Evolutionary conservation across 1,140 invertebrate species (phyloP).

Genomic region (Batillaria attramentaria): DNA sequence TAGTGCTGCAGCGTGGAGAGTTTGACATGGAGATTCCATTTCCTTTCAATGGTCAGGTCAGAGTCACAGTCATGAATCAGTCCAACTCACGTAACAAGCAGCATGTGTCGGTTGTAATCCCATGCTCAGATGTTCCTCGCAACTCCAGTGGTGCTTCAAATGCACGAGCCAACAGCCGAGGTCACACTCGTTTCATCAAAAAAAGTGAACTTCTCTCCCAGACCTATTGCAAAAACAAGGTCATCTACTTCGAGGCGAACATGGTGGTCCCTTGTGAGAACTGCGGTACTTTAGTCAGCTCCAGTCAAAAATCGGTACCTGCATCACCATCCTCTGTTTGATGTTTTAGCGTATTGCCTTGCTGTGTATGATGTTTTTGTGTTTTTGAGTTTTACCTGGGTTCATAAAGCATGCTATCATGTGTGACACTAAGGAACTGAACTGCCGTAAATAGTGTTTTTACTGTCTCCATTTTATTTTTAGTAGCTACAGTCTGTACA

Average conservation of each 20-base stretch:
- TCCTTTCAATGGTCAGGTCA: conserved; percentile 36
- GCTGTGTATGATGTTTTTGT: too few species aligned
- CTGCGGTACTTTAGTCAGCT: too few species aligned
- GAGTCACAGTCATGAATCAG: conserved; percentile 27
- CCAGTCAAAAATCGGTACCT: too few species aligned
- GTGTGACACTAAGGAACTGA: too few species aligned
- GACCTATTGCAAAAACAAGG: conserved; percentile 33
- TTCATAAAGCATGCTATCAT: too few species aligned
- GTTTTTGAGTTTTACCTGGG: not conserved
- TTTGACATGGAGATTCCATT: conserved; percentile 43
- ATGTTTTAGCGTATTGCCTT: too few species aligned
- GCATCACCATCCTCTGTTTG: too few species aligned
- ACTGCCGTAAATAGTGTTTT: too few species aligned
- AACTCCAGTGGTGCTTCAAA: conserved; percentile 19
- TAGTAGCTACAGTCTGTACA: too few species aligned
- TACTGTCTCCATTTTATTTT: conserved; percentile 2
- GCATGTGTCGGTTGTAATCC: conserved; percentile 9
- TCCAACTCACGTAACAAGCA: not conserved
- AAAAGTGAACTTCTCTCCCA: conserved; percentile 34
- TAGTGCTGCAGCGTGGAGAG: conserved; percentile 39
- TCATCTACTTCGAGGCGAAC: conserved; percentile 25
- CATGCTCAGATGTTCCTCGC: conserved; percentile 34
- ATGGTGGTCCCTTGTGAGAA: conserved; percentile 18
- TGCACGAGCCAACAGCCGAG: conserved; percentile 23
- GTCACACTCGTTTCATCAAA: conserved; percentile 38